Conservation (phyloP, 2,113 vertebrate genomes). For the Tachuris rubrigastra region DNA sequence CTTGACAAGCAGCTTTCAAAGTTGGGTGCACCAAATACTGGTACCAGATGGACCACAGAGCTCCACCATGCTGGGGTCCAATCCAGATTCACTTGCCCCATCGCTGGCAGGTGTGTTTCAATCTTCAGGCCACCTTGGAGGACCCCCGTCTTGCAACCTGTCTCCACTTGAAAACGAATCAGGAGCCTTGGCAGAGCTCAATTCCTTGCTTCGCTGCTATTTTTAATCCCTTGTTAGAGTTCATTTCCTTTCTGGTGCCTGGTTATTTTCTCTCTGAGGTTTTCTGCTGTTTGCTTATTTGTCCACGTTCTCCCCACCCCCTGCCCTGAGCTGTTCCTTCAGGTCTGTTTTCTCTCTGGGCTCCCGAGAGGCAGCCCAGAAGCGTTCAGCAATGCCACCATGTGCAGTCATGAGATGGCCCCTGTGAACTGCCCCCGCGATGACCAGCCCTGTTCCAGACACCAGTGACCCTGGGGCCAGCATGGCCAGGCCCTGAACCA, state of each 20-base stretch:
- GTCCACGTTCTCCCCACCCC: neutral
- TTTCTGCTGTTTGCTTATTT: slow-evolving; percentile 61
- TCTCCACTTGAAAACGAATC: neutral
- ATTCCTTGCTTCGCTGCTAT: slow-evolving; percentile 23
- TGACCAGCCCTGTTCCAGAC: neutral
- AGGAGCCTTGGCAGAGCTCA: neutral
- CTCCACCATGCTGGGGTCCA: neutral
- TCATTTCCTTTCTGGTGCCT: slow-evolving; percentile 63
- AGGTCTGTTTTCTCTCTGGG: slow-evolving; percentile 31
- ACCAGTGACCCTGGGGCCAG: accelerated
- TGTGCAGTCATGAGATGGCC: slow-evolving; percentile 2
- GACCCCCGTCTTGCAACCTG: neutral
- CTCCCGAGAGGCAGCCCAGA: accelerated
- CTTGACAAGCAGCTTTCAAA: neutral
- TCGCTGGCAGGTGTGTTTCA: neutral
- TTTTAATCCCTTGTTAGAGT: slow-evolving; percentile 52
- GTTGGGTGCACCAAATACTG: neutral
- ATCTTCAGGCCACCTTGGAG: neutral
- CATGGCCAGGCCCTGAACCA: accelerated
- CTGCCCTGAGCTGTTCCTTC: neutral
- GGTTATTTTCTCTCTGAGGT: slow-evolving; percentile 56
- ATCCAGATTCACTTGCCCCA: neutral
- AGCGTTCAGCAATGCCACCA: neutral
- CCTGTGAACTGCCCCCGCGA: neutral
- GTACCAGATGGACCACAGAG: neutral